Conservation (phyloP, 2,888 invertebrate genomes). For the Tethea ocularis region DNA sequence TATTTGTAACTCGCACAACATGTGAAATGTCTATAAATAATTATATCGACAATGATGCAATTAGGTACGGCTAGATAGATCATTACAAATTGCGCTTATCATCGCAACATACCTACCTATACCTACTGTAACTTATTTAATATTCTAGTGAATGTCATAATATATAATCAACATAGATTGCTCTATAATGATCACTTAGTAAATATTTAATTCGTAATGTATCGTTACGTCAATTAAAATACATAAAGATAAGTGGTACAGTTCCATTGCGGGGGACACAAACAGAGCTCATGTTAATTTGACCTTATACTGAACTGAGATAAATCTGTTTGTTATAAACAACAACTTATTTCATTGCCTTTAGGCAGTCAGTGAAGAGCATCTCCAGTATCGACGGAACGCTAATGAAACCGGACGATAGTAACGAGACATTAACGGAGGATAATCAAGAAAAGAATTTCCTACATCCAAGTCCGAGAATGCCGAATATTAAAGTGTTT, state of each 20-base stretch:
- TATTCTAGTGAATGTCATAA: slow-evolving; percentile 17
- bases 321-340: slow-evolving; percentile 61
- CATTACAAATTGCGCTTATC: slow-evolving; percentile 40
- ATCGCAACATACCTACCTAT: slow-evolving; percentile 20
- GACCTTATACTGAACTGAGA: slow-evolving; percentile 73
- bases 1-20: background rate
- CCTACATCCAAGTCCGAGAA: slow-evolving; percentile 79
- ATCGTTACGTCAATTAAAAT: background rate
- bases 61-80: slow-evolving; percentile 30
- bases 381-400: slow-evolving; percentile 40
- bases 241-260: slow-evolving; percentile 24
- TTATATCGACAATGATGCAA: slow-evolving; percentile 41
- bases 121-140: slow-evolving; percentile 20
- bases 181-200: background rate
- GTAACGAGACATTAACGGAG: slow-evolving; percentile 37
- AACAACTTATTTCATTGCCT: slow-evolving; percentile 56
- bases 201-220: slow-evolving; percentile 12
- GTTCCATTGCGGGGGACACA: slow-evolving; percentile 58
- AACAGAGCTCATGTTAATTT: slow-evolving; percentile 46
- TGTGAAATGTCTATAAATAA: slow-evolving; percentile 11
- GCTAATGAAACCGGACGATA: slow-evolving; percentile 65
- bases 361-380: slow-evolving; percentile 46
- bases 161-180: slow-evolving; percentile 20
- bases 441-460: slow-evolving; percentile 39
- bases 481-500: slow-evolving; percentile 99